Evolutionary conservation across 2,888 invertebrate species (phyloP), one percentile per base, ranked within the genome.

Genomic region (Diaprepes abbreviatus): DNA sequence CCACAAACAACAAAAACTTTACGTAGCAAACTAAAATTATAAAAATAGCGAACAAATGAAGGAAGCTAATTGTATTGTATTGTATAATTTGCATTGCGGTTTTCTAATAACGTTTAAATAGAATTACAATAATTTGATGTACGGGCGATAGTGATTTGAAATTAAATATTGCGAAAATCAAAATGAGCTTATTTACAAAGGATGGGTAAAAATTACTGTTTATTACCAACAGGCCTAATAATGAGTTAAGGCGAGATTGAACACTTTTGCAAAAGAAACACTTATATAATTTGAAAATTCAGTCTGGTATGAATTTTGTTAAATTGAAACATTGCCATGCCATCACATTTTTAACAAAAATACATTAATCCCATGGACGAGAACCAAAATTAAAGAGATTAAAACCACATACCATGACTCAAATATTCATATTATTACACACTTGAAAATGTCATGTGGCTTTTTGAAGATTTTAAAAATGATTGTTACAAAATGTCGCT

Each of bases 131-230:
- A 43, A 43, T 19, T 43, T 43, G 43, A 43, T 43, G n/a, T 3
- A 43, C 4, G 3, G 14, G n/a, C n/a, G 43, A 21, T 21, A 19
- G 9, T 4, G 10, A 4, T 43, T 43, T 43, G n/a, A 43, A 43
- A 43, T 43, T 43, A 43, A 21, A 43, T 43, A 43, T 43, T 43
- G 43, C 43, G 43, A 43, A 43, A 43, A 21, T 9, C 21, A 10
- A 43, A 17, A n/a, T 43, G 21, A 40, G 17, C n/a, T n/a, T 21
- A 43, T 21, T 43, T 19, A 17, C 21, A 21, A 43, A 43, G 43
- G 43, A 43, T 43, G 43, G 43, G 21, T 19, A 9, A 19, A 40
- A 40, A 40, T 40, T 40, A 43, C 43, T 10, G 9, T 19, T 7
- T 43, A 21, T n/a, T 43, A 4, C 7, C 7, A 43, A 43, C 19